Evolutionary conservation across 2,888 invertebrate species (phyloP).

Genomic region (Hypena proboscidalis): DNA sequence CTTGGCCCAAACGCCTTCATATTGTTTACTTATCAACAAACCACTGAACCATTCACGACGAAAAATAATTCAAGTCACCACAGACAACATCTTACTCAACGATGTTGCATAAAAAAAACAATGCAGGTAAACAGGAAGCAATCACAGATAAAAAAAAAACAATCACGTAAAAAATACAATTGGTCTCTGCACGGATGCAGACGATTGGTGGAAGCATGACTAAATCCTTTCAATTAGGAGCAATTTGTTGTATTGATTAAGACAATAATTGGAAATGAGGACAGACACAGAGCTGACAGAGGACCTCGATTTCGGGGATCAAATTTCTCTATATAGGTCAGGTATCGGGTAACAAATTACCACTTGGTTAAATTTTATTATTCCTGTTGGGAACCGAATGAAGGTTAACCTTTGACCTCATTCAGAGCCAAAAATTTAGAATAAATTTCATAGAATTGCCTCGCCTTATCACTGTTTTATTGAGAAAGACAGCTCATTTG

Average conservation of each 20-base stretch:
- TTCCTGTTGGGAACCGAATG: no score
- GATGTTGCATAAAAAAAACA: conserved; percentile 22
- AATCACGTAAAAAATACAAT: conserved; percentile 41
- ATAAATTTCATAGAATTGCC: no score
- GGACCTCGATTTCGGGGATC: conserved; percentile 26
- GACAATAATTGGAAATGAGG: conserved; percentile 38
- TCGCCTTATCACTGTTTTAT: no score
- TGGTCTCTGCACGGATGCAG: conserved; percentile 48
- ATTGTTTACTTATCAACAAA: conserved; percentile 16
- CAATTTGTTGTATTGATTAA: conserved; percentile 33
- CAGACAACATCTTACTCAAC: background rate
- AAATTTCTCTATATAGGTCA: conserved; percentile 3
- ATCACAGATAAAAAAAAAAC: conserved; percentile 44
- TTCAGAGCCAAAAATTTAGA: no score
- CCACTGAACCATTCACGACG: conserved; percentile 5
- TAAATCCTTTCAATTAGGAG: conserved; percentile 34
- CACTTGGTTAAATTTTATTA: no score
- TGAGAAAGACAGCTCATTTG: no score
- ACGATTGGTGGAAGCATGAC: conserved; percentile 47
- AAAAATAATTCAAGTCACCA: background rate
- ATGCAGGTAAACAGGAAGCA: conserved; percentile 42
- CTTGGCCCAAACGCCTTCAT: conserved; percentile 10
- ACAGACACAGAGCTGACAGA: no score
- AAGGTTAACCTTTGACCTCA: no score
- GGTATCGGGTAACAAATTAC: no score